A percentile compares a stretch with the other conserved stretches of the same genome.
These are phyloP conservation scores for Zingel zingel DNA, from an alignment of 2,113 vertebrate genomes.

Conservation along the genomic window DNA sequence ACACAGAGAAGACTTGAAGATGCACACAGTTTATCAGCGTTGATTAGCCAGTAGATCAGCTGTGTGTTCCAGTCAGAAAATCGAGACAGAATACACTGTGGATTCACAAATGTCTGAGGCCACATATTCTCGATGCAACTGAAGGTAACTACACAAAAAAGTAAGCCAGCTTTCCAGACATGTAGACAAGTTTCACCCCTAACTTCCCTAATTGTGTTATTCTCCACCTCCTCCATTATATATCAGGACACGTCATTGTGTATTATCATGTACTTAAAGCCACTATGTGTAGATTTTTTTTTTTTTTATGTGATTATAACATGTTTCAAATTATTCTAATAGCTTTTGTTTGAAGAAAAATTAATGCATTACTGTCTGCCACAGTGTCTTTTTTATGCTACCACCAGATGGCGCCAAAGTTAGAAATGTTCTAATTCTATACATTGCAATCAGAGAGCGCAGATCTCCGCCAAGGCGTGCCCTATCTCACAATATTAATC, in stretches of 20 bases:
- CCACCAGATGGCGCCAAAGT: slow-evolving; percentile 44
- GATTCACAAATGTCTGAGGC: slow-evolving; percentile 11
- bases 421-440: neutral
- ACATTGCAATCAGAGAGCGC: no score
- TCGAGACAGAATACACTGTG: slow-evolving; percentile 20
- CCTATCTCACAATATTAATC: no score
- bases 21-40: slow-evolving; percentile 37
- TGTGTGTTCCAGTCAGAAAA: slow-evolving; percentile 22
- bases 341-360: neutral
- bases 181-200: neutral
- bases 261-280: slow-evolving; percentile 1
- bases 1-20: slow-evolving; percentile 72
- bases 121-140: neutral
- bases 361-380: neutral
- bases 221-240: neutral
- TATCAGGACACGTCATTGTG: slow-evolving; percentile 10
- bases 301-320: neutral
- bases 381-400: neutral
- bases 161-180: neutral
- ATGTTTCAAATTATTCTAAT: neutral
- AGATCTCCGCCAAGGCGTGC: no score
- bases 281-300: slow-evolving; percentile 6
- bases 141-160: slow-evolving; percentile 7
- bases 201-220: neutral
- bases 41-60: slow-evolving; percentile 54